These are phyloP conservation scores for Pachypanchax playfairii DNA, from an alignment of 2,113 vertebrate species.

Conservation along the genomic window DNA sequence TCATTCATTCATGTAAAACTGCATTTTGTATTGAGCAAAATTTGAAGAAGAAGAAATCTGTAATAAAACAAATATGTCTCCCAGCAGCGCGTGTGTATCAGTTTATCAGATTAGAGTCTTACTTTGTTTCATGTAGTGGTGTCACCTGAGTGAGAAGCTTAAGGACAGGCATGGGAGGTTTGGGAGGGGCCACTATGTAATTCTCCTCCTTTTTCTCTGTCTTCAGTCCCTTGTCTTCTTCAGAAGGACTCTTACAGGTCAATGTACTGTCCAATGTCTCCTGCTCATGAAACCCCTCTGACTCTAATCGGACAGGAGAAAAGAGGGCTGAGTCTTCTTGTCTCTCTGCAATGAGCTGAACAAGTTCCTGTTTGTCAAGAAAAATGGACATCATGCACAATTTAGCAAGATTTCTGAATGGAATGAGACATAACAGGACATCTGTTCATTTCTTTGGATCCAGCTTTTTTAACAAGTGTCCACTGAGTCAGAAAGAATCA, in stretches of 20 bases:
- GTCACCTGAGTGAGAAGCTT: conserved; percentile 27
- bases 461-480: too few species aligned
- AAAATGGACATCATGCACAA: neutral
- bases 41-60: too few species aligned
- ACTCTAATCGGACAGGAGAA: conserved; percentile 82
- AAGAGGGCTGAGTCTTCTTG: conserved; percentile 85
- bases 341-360: conserved; percentile 88
- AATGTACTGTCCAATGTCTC: neutral
- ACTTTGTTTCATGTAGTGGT: conserved; percentile 2
- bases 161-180: conserved; percentile 80
- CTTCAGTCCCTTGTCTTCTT: neutral
- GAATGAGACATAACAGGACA: too few species aligned
- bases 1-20: too few species aligned
- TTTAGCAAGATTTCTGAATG: too few species aligned
- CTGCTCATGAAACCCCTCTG: neutral
- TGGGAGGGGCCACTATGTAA: conserved; percentile 79
- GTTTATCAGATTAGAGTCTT: neutral
- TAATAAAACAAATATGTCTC: too few species aligned
- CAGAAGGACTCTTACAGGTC: neutral
- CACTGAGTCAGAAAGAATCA: too few species aligned
- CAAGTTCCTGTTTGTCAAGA: conserved; percentile 84
- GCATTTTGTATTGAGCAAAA: too few species aligned
- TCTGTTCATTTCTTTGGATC: too few species aligned
- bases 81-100: too few species aligned
- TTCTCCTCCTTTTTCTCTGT: neutral